Evolutionary conservation across 2,888 invertebrate species (phyloP).

Genomic region (Oasisia sp.): DNA sequence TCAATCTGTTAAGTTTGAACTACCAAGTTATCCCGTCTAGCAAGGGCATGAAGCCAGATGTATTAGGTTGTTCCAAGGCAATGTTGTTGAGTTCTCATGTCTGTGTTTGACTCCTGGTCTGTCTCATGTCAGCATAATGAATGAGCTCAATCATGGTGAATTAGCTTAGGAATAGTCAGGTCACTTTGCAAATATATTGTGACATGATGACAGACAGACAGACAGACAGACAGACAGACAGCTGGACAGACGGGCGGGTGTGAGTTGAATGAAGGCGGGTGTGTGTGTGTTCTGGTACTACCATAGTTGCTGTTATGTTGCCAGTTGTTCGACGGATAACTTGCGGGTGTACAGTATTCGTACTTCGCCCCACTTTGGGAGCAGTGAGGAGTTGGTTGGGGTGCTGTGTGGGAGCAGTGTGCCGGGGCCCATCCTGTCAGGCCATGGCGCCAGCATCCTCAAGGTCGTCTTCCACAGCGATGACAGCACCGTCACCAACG

Average conservation of each 20-base stretch:
- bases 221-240: background rate
- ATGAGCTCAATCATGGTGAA: no score
- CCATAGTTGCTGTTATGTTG: background rate
- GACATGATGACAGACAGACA: background rate
- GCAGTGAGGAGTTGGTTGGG: constrained; percentile 74
- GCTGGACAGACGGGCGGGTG: background rate
- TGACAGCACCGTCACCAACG: constrained; percentile 84
- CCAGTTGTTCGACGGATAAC: constrained; percentile 54
- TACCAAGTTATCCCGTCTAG: no score
- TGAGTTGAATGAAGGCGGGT: no score
- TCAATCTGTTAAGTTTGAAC: no score
- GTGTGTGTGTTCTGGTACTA: background rate
- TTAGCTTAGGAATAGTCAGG: no score
- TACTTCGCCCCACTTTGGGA: constrained; percentile 14
- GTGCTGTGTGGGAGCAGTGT: constrained; percentile 91
- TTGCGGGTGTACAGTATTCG: constrained; percentile 50
- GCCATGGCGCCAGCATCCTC: constrained; percentile 88
- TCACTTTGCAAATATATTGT: no score
- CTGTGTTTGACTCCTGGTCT: no score
- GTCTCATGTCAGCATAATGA: no score
- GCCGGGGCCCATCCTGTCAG: constrained; percentile 95
- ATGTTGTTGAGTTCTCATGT: no score
- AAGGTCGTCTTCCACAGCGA: constrained; percentile 80
- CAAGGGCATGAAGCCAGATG: no score
- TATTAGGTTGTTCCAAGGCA: no score